Base-by-base conservation (phyloP, 1,140 invertebrate genomes). In the Globodera rostochiensis region DNA sequence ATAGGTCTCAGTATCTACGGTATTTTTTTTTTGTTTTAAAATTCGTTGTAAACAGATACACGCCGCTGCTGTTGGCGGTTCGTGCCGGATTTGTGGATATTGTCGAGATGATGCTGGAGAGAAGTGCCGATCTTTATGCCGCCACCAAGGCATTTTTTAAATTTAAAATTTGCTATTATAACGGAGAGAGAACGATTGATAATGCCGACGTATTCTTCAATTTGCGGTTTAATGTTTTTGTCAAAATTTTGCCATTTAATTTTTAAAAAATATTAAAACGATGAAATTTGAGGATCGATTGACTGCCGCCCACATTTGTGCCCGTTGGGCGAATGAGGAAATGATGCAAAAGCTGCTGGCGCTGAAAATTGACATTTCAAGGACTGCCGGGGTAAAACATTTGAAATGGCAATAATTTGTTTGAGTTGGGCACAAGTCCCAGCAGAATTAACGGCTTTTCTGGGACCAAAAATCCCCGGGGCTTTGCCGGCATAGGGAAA, bases 101-200 rank as follows among this genome's bases (percentile, higher is more conserved):
- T 21, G 57, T 86, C 21, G 84, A 89, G 25, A 76, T 77, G 49
- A 64, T 89, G 79, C 15, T 90, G 25, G 69, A 79, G 15, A 70
- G 74, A 60, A 89, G 89, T 47, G 88, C 88, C 7, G 88, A 90
- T 64, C 67, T 88, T 19, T 75, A 84, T 73, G 75, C 57, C 49
- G 82, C 74, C 21, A 86, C 88, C 53, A 90, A 87, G 82, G 86
- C 83, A 83, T 60, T 71, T 9, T 25, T 64, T 74, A 0, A 84
- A 15, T 70, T 11, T 13, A 9, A 50, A 79, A 46, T 6, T 47
- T 15, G 47, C 74, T 83, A 13, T 47, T 64, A 21, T 15, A 76
- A 19, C n/a, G n/a, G n/a, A n/a, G n/a, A n/a, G n/a, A n/a, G n/a
- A n/a, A n/a, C n/a, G n/a, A n/a, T n/a, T n/a, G n/a, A 25, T 25